A percentile compares a stretch with the other conserved stretches of the same genome.
phyloP scores from a whole-genome alignment of 2,888 invertebrate species.

The Mythimna loreyi region DNA sequence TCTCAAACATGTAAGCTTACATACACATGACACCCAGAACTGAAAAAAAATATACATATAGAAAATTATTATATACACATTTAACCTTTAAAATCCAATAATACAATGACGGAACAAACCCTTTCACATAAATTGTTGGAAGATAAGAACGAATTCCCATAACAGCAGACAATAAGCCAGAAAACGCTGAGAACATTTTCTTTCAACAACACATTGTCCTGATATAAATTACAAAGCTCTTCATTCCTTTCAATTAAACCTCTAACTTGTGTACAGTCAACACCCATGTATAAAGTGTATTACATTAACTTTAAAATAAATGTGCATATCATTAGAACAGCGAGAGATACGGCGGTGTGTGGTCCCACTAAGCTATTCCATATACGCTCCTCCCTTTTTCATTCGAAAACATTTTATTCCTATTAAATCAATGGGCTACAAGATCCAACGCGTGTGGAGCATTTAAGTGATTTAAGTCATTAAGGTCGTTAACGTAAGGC shows the following conservation, averaged over 20 bases:
- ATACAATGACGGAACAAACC: background rate
- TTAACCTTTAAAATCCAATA: constrained; percentile 1
- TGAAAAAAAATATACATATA: no score
- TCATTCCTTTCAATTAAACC: constrained; percentile 59
- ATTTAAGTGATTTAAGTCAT: constrained; percentile 83
- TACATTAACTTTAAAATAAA: constrained; percentile 84
- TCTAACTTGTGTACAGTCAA: constrained; percentile 63
- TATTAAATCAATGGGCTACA: constrained; percentile 84
- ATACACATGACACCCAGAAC: no score
- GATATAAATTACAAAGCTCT: constrained; percentile 41
- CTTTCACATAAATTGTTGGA: background rate
- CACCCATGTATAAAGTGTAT: constrained; percentile 67
- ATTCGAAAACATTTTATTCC: constrained; percentile 77
- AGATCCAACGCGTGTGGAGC: constrained; percentile 78
- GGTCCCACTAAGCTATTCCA: constrained; percentile 82
- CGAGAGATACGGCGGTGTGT: constrained; percentile 85
- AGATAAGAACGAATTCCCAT: constrained; percentile 16
- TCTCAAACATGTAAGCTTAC: no score
- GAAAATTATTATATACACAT: background rate
- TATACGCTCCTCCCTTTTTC: constrained; percentile 75
- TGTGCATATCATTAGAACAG: constrained; percentile 89
- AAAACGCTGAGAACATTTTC: constrained; percentile 38
- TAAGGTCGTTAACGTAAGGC: constrained; percentile 81
- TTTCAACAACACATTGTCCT: constrained; percentile 27
- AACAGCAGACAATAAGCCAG: constrained; percentile 20